A percentile compares a stretch with the other conserved stretches of the same genome.
Evolutionary conservation across 2,113 vertebrate genomes (phyloP).

Genomic region (Phainopepla nitens): DNA sequence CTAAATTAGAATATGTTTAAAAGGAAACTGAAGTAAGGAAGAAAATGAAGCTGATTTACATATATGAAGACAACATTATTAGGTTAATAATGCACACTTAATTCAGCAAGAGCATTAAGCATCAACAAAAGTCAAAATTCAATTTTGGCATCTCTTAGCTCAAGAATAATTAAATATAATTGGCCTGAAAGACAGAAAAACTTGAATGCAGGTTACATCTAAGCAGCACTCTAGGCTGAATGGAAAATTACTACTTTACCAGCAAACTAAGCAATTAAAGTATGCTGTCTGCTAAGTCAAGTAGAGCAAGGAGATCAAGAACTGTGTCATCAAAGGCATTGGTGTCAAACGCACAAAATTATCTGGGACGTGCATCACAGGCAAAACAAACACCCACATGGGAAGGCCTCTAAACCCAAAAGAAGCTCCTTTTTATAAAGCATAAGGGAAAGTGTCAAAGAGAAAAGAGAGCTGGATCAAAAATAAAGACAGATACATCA

Average conservation of each 20-base stretch:
- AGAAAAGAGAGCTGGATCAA: neutral
- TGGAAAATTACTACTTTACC: neutral
- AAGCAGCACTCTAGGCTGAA: neutral
- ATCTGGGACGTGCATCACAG: neutral
- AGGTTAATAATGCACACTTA: neutral
- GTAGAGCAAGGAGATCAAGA: neutral
- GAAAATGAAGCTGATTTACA: neutral
- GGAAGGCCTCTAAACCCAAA: neutral
- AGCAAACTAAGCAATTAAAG: neutral
- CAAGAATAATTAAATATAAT: neutral
- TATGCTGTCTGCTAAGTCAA: neutral
- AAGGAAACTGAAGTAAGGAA: neutral
- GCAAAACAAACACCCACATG: neutral
- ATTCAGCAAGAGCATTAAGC: neutral
- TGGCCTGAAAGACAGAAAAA: neutral
- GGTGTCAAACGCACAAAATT: neutral
- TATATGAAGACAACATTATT: neutral
- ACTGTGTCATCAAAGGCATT: neutral
- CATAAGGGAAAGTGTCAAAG: neutral
- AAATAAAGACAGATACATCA: neutral
- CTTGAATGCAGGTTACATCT: neutral
- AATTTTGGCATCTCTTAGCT: neutral
- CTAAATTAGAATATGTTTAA: neutral
- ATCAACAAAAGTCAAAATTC: neutral
- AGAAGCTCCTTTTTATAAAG: neutral